A percentile compares a stretch with the other conserved stretches of the same genome.
These are phyloP conservation scores for Dryobotodes eremita DNA, from an alignment of 2,888 invertebrate species.

Conservation along the genomic window DNA sequence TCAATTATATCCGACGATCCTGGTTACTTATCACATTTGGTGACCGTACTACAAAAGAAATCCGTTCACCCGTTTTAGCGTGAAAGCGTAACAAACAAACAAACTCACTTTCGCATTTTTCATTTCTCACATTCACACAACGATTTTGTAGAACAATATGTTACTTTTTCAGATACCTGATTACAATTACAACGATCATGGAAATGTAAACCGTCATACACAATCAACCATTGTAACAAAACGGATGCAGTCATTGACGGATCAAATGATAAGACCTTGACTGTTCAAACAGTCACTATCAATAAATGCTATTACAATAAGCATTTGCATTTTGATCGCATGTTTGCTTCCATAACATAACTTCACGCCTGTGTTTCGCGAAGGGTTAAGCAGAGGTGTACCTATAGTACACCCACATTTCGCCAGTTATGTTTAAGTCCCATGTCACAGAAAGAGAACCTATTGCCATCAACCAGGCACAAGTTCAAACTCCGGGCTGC, in stretches of 20 bases:
- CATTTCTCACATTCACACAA: neutral
- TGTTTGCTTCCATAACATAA: neutral
- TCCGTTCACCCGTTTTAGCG: neutral
- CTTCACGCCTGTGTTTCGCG: too few species aligned
- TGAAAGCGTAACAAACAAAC: neutral
- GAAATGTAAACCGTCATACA: neutral
- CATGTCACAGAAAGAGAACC: too few species aligned
- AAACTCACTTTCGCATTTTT: neutral
- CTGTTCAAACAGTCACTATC: conserved; percentile 2
- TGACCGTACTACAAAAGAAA: too few species aligned
- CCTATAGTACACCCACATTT: too few species aligned
- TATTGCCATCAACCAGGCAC: too few species aligned
- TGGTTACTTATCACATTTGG: too few species aligned
- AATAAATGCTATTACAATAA: neutral
- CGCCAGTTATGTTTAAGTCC: too few species aligned
- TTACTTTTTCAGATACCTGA: neutral
- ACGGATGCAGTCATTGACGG: conserved; percentile 3
- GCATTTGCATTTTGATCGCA: conserved; percentile 5
- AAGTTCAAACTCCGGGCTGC: too few species aligned
- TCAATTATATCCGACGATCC: too few species aligned
- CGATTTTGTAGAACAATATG: neutral
- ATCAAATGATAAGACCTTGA: conserved; percentile 17
- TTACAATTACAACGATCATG: too few species aligned
- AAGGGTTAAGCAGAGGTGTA: too few species aligned
- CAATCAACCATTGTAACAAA: neutral